Conservation (phyloP, 2,888 invertebrate genomes). For the Cerastis leucographa region DNA sequence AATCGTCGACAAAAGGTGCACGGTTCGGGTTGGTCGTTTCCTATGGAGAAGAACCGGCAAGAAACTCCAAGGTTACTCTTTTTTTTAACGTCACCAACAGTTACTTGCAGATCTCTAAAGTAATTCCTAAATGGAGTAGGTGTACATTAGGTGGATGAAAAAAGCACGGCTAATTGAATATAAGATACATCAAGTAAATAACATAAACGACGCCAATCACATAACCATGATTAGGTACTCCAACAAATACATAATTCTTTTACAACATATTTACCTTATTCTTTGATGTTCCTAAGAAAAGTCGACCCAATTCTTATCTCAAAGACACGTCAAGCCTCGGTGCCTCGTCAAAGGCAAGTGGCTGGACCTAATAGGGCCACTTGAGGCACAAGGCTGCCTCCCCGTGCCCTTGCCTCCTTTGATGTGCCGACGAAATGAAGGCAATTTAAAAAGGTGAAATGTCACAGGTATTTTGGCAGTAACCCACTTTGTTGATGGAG, state of each 20-base stretch:
- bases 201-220: conserved; percentile 51
- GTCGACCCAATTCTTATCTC: conserved; percentile 87
- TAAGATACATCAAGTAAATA: conserved; percentile 36
- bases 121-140: background rate
- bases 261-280: conserved; percentile 61
- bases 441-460: conserved; percentile 84
- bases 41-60: no score
- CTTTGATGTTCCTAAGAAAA: conserved; percentile 84
- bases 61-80: no score
- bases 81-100: background rate
- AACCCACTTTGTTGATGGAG: conserved; percentile 54
- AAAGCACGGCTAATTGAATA: conserved; percentile 36
- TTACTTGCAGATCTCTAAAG: background rate
- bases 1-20: no score
- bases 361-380: conserved; percentile 87
- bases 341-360: conserved; percentile 84
- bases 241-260: conserved; percentile 59
- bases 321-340: conserved; percentile 84
- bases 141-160: background rate
- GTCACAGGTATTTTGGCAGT: conserved; percentile 65
- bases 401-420: conserved; percentile 79
- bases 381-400: conserved; percentile 78
- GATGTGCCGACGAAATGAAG: conserved; percentile 82
- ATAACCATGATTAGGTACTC: conserved; percentile 65
- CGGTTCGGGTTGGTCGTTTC: no score